phyloP scores from a whole-genome alignment of 2,113 vertebrate species.

The Probosciger aterrimus region DNA sequence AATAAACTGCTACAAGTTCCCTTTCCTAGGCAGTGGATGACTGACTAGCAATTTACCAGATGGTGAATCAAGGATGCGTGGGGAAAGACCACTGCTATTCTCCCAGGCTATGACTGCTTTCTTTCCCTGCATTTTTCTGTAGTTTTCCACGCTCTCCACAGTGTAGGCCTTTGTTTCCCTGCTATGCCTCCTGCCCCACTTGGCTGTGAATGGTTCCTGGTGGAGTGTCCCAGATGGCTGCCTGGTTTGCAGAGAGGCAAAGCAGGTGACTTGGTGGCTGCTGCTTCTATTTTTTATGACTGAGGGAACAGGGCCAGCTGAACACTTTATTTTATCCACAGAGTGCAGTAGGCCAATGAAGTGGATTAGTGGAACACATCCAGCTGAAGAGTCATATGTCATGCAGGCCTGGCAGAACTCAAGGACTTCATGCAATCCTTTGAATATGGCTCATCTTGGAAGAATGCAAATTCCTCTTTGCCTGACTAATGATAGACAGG shows the following conservation, averaged over 20 bases:
- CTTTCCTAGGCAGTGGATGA: not conserved
- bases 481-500: not conserved
- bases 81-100: not conserved
- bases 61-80: fast-evolving
- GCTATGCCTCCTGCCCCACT: not conserved
- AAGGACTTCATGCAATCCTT: not conserved
- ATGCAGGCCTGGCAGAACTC: not conserved
- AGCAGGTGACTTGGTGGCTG: not conserved
- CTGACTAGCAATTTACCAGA: not conserved
- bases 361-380: not conserved
- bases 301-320: not conserved
- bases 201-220: not conserved
- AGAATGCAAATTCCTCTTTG: not conserved
- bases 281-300: not conserved
- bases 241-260: not conserved
- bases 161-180: fast-evolving
- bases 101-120: not conserved
- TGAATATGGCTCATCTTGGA: not conserved
- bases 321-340: not conserved
- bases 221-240: not conserved
- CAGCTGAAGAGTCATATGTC: not conserved
- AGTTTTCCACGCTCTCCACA: not conserved
- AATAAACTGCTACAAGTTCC: not conserved
- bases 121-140: not conserved
- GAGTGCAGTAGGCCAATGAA: fast-evolving